Conservation (phyloP, 2,888 invertebrate species). For the Mesopsocus fuscifrons region DNA sequence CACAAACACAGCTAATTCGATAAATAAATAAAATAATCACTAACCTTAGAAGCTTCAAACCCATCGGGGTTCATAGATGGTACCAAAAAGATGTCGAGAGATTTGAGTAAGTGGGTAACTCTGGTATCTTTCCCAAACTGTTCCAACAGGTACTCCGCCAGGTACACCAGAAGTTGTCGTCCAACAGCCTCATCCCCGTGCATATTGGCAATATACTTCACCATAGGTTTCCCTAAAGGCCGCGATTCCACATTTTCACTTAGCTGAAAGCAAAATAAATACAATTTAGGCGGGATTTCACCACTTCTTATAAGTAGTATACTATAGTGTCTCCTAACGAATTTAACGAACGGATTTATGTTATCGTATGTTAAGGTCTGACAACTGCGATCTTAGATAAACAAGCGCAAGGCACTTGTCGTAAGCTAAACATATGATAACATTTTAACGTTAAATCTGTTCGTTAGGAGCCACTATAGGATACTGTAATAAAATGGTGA, state of each 20-base stretch:
- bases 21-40: slow-evolving; percentile 15
- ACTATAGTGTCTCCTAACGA: no score
- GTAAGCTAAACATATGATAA: no score
- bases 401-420: no score
- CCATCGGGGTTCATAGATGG: slow-evolving; percentile 98
- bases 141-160: slow-evolving; percentile 64
- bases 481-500: no score
- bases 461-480: no score
- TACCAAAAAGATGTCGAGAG: slow-evolving; percentile 85
- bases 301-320: no score
- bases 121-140: slow-evolving; percentile 51
- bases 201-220: slow-evolving; percentile 91
- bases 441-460: no score
- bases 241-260: slow-evolving; percentile 41
- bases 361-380: no score
- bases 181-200: slow-evolving; percentile 90
- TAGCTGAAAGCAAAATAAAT: slow-evolving; percentile 20
- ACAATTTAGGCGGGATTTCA: neutral
- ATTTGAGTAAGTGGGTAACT: slow-evolving; percentile 59
- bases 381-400: no score
- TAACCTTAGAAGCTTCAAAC: slow-evolving; percentile 62
- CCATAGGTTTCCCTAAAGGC: slow-evolving; percentile 56
- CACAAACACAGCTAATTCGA: no score
- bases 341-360: no score
- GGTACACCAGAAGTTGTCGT: slow-evolving; percentile 58